Conservation (phyloP, 2,113 vertebrate genomes). For the Plotosus lineatus region DNA sequence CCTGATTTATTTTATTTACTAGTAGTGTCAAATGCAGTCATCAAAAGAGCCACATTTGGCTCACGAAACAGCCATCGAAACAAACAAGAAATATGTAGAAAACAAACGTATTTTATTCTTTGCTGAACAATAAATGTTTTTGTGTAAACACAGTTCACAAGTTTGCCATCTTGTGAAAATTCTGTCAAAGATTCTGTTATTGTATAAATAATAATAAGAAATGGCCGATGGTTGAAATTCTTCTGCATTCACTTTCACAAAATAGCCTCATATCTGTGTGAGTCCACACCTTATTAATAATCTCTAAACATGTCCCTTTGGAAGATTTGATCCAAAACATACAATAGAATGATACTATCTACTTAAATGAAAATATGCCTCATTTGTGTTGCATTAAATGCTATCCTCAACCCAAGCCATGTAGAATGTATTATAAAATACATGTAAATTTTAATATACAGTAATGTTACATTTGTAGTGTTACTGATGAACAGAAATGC, state of each 20-base stretch:
- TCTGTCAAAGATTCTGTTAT: neutral
- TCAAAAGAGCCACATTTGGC: slow-evolving; percentile 7
- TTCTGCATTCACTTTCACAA: neutral
- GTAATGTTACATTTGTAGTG: slow-evolving; percentile 3
- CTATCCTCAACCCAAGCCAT: neutral
- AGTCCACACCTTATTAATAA: neutral
- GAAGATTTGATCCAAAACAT: neutral
- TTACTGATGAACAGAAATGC: neutral
- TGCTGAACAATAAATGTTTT: neutral
- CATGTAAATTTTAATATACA: neutral
- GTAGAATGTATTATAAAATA: neutral
- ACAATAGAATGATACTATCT: neutral
- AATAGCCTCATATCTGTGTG: neutral
- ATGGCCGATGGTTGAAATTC: neutral
- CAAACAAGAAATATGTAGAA: neutral
- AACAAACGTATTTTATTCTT: neutral
- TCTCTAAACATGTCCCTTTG: neutral
- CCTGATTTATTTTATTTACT: too few species aligned
- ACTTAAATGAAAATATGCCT: neutral
- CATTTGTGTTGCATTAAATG: neutral
- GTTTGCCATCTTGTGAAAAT: neutral
- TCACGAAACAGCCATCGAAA: too few species aligned
- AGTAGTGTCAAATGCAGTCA: too few species aligned
- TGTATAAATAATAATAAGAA: neutral
- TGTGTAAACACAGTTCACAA: neutral